Percentiles rank a stretch among this genome's conserved stretches.
Conservation (phyloP, 2,797 vertebrate genomes). For the Hypotaenidia philippensis region DNA sequence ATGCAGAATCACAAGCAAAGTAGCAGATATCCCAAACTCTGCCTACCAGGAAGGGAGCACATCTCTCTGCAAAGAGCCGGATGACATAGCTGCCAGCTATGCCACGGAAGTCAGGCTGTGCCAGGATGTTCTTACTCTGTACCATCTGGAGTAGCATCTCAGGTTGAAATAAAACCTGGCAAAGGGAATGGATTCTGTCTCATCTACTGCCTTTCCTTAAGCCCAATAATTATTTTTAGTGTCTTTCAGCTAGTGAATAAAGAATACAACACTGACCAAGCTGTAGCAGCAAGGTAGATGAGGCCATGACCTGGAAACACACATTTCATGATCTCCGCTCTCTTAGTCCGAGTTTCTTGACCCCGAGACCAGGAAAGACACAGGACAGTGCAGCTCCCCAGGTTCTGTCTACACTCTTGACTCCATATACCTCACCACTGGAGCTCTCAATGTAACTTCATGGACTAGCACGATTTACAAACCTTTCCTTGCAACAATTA, state of each 20-base stretch:
- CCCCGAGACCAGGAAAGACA: neutral
- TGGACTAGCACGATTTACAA: neutral
- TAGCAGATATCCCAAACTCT: neutral
- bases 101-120: neutral
- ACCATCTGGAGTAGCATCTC: conserved; percentile 21
- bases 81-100: neutral
- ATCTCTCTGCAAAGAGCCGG: neutral
- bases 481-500: neutral
- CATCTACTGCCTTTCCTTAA: conserved; percentile 11
- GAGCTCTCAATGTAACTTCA: neutral
- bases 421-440: neutral
- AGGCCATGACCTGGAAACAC: neutral
- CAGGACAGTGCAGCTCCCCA: neutral
- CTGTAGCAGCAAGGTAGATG: neutral
- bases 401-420: neutral
- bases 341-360: neutral
- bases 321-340: neutral
- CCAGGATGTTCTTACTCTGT: conserved; percentile 27
- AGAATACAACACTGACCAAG: neutral
- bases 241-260: neutral
- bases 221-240: neutral
- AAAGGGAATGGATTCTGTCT: neutral
- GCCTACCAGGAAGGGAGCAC: neutral
- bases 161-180: neutral
- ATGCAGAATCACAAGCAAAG: neutral